Base-by-base conservation (phyloP, 2,797 vertebrate genomes). In the Pogoniulus pusillus region DNA sequence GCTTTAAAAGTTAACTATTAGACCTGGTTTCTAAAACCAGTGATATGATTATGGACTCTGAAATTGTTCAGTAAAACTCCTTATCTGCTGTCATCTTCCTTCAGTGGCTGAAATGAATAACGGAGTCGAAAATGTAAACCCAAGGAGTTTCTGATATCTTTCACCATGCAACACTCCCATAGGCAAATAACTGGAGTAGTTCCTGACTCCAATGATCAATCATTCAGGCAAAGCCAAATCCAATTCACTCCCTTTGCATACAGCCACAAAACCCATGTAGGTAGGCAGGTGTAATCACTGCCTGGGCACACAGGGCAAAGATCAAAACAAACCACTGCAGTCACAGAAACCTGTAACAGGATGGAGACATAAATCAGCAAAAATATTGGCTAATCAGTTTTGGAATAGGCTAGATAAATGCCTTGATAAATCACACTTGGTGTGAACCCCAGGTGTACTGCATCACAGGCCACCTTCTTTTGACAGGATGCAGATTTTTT, bases 371-470 rank as follows among this genome's bases (percentile, higher is more conserved):
- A 80, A 85, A 73, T 75, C 73, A 59, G 29, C 32, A 63, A 23
- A 65, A 55, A 4, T 30, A 26, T 34, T 27, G 35, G 23, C 15
- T 47, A 65, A 58, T 51, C 30, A 59, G 23, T 53, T 35, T 63
- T 70, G 49, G 49, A 58, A 78, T 76, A 81, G 49, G 14, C 39
- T 58, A 4, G 66, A 20, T 6, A 29, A 63, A 63, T 27, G 19
- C 11, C 26, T 12, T 16, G 13, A 75, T 63, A 63, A 69, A 57
- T 19, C 18, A 43, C 5, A 69, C 23, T 43, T 57, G 19, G 29
- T 87, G 41, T 0, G 5, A 94, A 68, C 91, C 20, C 32, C 29
- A 65, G 2, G 0, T 0, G 0, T 0, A 1, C 6, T 70, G 35
- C 10, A 30, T 73, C n/a, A 37, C 27, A 63, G 29, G 16, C 11